phyloP scores from a whole-genome alignment of 2,113 vertebrate species.

The Sylvicapra grimmia region DNA sequence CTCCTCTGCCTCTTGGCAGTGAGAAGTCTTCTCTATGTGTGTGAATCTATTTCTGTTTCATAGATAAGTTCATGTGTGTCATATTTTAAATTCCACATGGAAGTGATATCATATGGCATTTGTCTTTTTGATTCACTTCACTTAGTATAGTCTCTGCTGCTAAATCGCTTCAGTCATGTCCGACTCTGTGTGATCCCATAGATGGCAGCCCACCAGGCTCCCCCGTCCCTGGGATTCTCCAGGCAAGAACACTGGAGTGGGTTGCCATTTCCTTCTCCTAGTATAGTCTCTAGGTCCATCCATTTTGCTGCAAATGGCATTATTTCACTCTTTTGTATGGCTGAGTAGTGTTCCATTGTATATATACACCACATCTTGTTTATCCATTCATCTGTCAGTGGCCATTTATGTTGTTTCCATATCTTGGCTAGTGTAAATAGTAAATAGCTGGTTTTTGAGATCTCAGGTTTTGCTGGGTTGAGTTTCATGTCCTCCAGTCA shows the following conservation, averaged over 20 bases:
- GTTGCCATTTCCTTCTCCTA: no score
- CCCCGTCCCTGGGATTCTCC: no score
- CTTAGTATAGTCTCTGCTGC: background rate
- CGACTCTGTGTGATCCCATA: no score
- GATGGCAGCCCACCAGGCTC: no score
- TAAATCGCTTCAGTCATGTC: no score
- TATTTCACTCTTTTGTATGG: background rate
- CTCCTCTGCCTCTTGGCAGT: background rate
- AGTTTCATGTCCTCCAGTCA: background rate
- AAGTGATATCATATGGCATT: background rate
- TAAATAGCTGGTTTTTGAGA: background rate
- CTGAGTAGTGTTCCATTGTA: background rate
- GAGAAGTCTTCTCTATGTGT: background rate
- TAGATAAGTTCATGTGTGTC: background rate
- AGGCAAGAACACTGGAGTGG: no score
- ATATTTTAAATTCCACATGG: background rate
- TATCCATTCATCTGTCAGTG: background rate
- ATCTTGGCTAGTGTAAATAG: background rate
- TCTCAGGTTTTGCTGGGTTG: background rate
- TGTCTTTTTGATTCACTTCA: background rate
- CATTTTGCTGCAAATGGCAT: background rate
- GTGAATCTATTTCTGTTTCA: background rate
- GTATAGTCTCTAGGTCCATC: background rate
- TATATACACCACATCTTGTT: background rate
- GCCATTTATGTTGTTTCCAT: background rate